phyloP scores from a whole-genome alignment of 2,888 invertebrate genomes.

The Hoplodrina blanda region DNA sequence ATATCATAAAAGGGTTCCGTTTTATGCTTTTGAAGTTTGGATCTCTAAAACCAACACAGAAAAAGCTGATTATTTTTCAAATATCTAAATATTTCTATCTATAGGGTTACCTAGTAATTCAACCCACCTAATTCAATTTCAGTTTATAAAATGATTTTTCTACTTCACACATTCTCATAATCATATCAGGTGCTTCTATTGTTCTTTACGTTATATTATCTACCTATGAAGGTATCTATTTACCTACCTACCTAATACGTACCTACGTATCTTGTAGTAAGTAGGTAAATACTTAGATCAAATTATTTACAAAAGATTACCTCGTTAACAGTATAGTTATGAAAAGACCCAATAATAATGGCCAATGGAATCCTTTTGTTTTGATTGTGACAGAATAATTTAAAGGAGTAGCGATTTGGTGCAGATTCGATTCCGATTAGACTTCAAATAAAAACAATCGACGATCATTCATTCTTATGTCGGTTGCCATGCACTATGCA shows the following conservation, averaged over 20 bases:
- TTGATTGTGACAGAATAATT: background rate
- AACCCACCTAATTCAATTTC: constrained; percentile 3
- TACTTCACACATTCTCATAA: background rate
- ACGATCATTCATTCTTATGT: background rate
- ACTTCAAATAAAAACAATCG: background rate
- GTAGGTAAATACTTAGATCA: too few relatives aligned
- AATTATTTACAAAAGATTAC: background rate
- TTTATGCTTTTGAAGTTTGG: too few relatives aligned
- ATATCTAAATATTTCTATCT: too few relatives aligned
- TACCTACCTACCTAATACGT: background rate
- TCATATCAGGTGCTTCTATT: background rate
- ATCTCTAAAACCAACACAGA: background rate
- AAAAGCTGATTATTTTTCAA: background rate
- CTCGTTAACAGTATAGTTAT: background rate
- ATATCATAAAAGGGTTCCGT: too few relatives aligned
- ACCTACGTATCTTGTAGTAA: too few relatives aligned
- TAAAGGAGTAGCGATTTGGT: background rate
- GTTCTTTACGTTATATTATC: background rate
- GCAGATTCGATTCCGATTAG: background rate
- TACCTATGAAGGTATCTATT: background rate
- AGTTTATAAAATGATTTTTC: constrained; percentile 18
- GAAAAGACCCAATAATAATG: background rate
- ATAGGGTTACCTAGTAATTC: background rate
- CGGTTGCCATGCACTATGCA: constrained; percentile 13
- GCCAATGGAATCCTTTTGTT: background rate